A percentile compares a stretch with the other conserved stretches of the same genome.
These are phyloP conservation scores for Drosophila recens DNA, from an alignment of 2,888 invertebrate species.

Conservation along the genomic window DNA sequence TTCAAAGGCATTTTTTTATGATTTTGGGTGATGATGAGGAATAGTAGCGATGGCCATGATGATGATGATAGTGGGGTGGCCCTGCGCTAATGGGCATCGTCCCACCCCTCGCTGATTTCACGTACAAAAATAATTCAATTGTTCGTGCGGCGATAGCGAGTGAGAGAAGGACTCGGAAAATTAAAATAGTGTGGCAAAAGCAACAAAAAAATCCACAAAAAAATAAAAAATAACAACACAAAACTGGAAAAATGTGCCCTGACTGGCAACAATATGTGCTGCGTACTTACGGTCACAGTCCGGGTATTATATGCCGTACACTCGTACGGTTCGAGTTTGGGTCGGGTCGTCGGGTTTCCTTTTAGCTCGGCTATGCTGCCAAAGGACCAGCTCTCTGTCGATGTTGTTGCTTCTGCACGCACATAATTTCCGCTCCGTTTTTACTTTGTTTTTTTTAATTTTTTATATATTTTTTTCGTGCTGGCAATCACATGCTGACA, in stretches of 20 bases:
- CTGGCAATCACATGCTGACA: slow-evolving; percentile 76
- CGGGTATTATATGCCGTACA: slow-evolving; percentile 12
- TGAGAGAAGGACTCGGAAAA: slow-evolving; percentile 68
- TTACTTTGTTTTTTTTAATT: slow-evolving; percentile 48
- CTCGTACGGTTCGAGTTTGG: slow-evolving; percentile 3
- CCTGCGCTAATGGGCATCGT: slow-evolving; percentile 76
- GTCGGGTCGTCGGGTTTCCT: slow-evolving; percentile 45
- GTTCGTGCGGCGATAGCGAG: slow-evolving; percentile 65
- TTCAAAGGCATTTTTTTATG: slow-evolving; percentile 49
- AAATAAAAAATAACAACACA: slow-evolving; percentile 50
- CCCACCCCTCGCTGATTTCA: slow-evolving; percentile 79
- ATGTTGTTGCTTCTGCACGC: slow-evolving; percentile 49
- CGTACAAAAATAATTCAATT: slow-evolving; percentile 84
- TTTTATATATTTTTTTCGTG: slow-evolving; percentile 23
- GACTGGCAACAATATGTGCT: slow-evolving; percentile 65
- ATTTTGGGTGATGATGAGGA: slow-evolving; percentile 56
- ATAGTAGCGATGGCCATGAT: slow-evolving; percentile 18
- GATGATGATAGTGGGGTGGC: slow-evolving; percentile 79
- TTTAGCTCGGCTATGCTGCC: slow-evolving; percentile 25
- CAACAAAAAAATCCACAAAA: slow-evolving; percentile 48
- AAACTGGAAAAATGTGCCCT: slow-evolving; percentile 49
- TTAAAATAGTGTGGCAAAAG: slow-evolving; percentile 70
- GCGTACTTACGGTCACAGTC: slow-evolving; percentile 51
- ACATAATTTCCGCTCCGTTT: slow-evolving; percentile 75
- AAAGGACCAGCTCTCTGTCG: slow-evolving; percentile 19